phyloP scores from a whole-genome alignment of 2,113 vertebrate genomes.

The Lampris incognitus region DNA sequence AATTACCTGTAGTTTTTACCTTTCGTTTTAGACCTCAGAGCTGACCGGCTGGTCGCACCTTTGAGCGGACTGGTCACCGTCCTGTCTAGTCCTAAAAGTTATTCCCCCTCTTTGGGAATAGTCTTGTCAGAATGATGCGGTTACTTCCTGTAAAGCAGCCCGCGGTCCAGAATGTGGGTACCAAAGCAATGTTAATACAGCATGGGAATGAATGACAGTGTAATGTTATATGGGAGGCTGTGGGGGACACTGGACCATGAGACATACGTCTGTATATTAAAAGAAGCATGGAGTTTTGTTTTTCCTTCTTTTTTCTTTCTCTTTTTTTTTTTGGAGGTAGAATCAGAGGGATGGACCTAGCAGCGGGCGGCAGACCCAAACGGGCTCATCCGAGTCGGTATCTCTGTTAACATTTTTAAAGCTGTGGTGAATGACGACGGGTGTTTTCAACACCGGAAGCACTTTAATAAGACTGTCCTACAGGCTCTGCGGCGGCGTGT shows the following conservation, averaged over 20 bases:
- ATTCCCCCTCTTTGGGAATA: slow-evolving; percentile 36
- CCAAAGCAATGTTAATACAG: slow-evolving; percentile 60
- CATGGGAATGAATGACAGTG: slow-evolving; percentile 13
- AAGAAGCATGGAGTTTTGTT: slow-evolving; percentile 30
- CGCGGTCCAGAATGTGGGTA: slow-evolving; percentile 51
- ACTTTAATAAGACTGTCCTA: slow-evolving; percentile 61
- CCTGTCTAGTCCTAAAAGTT: slow-evolving; percentile 40
- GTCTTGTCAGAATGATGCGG: slow-evolving; percentile 21
- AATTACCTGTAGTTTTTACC: slow-evolving; percentile 49
- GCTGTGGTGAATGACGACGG: slow-evolving; percentile 46
- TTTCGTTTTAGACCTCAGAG: slow-evolving; percentile 24
- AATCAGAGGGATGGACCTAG: slow-evolving; percentile 37
- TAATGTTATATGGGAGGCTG: slow-evolving; percentile 19
- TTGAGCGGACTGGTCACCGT: slow-evolving; percentile 36
- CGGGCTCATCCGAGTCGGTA: slow-evolving; percentile 27
- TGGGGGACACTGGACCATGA: slow-evolving; percentile 15
- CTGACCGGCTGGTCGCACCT: slow-evolving; percentile 6
- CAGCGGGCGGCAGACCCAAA: slow-evolving; percentile 19
- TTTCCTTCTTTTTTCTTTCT: too few relatives aligned
- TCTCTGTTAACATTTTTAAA: slow-evolving; percentile 40
- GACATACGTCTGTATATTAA: slow-evolving; percentile 47
- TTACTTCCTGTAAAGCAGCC: slow-evolving; percentile 25
- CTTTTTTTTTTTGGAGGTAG: background rate
- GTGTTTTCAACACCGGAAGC: slow-evolving; percentile 32
- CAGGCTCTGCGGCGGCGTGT: slow-evolving; percentile 53